These are phyloP conservation scores for Caenorhabditis afra DNA, from an alignment of 2,888 invertebrate species.

Conservation along the genomic window DNA sequence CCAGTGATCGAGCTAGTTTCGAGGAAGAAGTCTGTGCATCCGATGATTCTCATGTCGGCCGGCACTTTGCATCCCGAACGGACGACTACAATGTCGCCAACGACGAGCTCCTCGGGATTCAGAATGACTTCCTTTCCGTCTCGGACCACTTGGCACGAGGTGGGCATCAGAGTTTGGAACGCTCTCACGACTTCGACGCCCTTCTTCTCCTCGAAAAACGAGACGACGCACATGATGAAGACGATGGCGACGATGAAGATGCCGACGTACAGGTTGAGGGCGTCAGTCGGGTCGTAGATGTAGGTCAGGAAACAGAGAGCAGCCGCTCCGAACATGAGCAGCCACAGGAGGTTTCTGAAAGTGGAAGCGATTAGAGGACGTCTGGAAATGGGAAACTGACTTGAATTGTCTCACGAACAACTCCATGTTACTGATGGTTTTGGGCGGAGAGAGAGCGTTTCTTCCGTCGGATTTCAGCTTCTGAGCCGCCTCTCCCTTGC, in stretches of 20 bases:
- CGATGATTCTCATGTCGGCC: conserved; percentile 70
- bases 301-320: conserved; percentile 70
- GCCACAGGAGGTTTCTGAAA: conserved; percentile 74
- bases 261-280: conserved; percentile 71
- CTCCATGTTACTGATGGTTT: conserved; percentile 69
- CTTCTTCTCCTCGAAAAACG: conserved; percentile 73
- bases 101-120: conserved; percentile 72
- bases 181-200: conserved; percentile 72
- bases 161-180: conserved; percentile 72
- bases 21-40: conserved; percentile 69
- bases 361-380: neutral
- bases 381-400: conserved; percentile 1
- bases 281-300: conserved; percentile 65
- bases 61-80: conserved; percentile 72
- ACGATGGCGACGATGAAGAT: conserved; percentile 74
- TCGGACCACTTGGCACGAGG: conserved; percentile 69
- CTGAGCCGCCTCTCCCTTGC: conserved; percentile 48
- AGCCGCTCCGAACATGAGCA: conserved; percentile 74
- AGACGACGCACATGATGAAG: conserved; percentile 73
- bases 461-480: conserved; percentile 67
- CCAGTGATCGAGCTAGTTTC: conserved; percentile 76
- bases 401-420: conserved; percentile 75
- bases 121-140: conserved; percentile 69
- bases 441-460: conserved; percentile 73
- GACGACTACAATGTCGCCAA: conserved; percentile 73